Percentiles rank a stretch among this genome's conserved stretches.
Conservation (phyloP, 2,113 vertebrate genomes). For the Acrocephalus arundinaceus region DNA sequence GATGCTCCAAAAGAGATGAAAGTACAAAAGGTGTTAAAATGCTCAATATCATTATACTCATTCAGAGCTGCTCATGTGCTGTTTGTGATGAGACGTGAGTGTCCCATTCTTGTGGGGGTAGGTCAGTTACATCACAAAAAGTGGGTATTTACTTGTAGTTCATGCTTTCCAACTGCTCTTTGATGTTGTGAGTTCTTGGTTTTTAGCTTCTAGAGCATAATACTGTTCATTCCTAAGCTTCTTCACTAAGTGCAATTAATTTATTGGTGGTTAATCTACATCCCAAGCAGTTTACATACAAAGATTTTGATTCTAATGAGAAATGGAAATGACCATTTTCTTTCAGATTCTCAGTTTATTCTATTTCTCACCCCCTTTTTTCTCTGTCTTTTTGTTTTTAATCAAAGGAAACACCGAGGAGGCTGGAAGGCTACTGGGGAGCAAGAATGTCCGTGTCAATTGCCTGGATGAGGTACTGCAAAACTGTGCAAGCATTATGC, state of each 20-base stretch:
- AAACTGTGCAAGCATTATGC: not conserved
- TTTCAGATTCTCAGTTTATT: not conserved
- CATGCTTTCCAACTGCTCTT: not conserved
- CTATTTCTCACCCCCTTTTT: not conserved
- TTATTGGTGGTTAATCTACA: not conserved
- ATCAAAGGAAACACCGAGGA: constrained; percentile 88
- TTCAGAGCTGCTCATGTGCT: not conserved
- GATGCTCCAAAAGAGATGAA: not conserved
- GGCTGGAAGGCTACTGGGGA: constrained; percentile 87
- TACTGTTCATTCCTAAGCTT: not conserved
- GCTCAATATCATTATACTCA: not conserved
- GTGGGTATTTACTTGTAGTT: not conserved
- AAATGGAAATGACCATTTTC: not conserved
- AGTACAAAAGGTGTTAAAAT: not conserved
- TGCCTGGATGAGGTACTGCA: constrained; percentile 94
- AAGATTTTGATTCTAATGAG: not conserved
- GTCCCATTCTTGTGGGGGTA: not conserved
- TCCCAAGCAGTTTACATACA: not conserved
- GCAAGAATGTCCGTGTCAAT: constrained; percentile 93
- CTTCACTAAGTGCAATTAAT: not conserved
- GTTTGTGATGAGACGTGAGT: not conserved
- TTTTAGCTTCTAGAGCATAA: not conserved
- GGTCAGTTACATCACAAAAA: not conserved
- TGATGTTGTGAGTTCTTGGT: not conserved
- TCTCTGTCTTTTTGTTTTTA: not conserved